Percentiles rank a stretch among this genome's conserved stretches.
phyloP scores from a whole-genome alignment of 1,140 invertebrate species.

The Caligus rogercresseyi region DNA sequence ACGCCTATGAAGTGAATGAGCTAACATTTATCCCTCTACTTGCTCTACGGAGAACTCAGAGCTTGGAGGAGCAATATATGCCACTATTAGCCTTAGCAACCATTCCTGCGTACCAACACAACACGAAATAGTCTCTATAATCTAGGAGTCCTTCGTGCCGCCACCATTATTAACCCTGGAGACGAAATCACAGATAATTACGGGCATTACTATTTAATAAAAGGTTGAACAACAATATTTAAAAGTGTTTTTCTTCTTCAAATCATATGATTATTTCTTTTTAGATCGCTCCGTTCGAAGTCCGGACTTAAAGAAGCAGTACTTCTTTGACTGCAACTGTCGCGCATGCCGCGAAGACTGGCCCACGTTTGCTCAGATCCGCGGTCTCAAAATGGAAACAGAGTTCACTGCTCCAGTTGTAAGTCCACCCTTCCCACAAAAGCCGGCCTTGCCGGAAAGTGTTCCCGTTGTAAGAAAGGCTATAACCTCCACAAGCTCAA shows the following conservation, averaged over 20 bases:
- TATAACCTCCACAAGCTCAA: neutral
- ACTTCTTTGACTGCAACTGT: slow-evolving; percentile 18
- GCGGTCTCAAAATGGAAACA: slow-evolving; percentile 1
- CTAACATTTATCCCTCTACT: slow-evolving; percentile 27
- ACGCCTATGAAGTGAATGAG: slow-evolving; percentile 44
- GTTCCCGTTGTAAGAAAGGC: slow-evolving; percentile 6
- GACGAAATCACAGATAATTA: slow-evolving; percentile 43
- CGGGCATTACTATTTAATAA: slow-evolving; percentile 34
- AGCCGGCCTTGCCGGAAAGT: neutral
- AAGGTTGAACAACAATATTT: neutral
- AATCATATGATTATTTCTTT: neutral
- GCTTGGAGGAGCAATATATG: slow-evolving; percentile 41
- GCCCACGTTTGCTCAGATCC: neutral
- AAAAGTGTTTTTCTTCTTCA: neutral
- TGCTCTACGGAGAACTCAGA: slow-evolving; percentile 28
- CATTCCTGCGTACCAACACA: slow-evolving; percentile 40
- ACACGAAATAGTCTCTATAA: slow-evolving; percentile 34
- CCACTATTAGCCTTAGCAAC: slow-evolving; percentile 42
- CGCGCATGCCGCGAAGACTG: slow-evolving; percentile 13
- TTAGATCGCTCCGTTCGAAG: neutral
- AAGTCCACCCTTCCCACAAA: neutral
- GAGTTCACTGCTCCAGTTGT: slow-evolving; percentile 3
- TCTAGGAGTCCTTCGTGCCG: slow-evolving; percentile 34
- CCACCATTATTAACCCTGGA: slow-evolving; percentile 33
- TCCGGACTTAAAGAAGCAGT: slow-evolving; percentile 11